phyloP scores from a whole-genome alignment of 2,113 vertebrate species.

The Anhinga rufa region DNA sequence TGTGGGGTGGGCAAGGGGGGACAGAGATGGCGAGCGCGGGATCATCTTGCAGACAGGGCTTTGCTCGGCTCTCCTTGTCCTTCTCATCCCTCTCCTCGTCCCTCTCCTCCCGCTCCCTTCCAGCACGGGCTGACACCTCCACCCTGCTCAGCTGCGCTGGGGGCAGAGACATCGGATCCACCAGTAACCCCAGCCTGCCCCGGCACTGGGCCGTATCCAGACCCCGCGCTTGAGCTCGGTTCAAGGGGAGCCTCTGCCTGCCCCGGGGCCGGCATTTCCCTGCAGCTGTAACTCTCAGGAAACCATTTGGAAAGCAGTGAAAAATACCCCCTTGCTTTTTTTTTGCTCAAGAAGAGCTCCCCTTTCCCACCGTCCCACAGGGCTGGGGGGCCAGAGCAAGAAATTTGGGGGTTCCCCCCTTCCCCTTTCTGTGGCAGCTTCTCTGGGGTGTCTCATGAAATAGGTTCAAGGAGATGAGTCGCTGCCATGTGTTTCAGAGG shows the following conservation, averaged over 20 bases:
- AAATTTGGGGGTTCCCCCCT: background rate
- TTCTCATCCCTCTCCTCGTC: background rate
- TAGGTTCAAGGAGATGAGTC: background rate
- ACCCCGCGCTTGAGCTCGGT: rapidly evolving
- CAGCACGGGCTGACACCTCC: rapidly evolving
- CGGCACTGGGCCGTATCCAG: rapidly evolving
- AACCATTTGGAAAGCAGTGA: background rate
- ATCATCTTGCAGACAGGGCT: rapidly evolving
- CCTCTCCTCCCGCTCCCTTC: background rate
- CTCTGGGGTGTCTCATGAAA: background rate
- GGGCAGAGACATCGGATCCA: background rate
- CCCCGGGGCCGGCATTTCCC: background rate
- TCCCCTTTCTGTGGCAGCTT: rapidly evolving
- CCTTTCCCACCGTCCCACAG: background rate
- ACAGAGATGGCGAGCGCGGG: rapidly evolving
- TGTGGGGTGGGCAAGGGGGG: background rate
- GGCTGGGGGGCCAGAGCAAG: background rate
- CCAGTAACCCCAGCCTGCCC: background rate
- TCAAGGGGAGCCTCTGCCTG: background rate
- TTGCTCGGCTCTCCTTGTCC: background rate
- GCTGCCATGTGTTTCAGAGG: rapidly evolving
- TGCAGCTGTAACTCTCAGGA: background rate
- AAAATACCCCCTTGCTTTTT: rapidly evolving
- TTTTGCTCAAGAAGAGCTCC: background rate
- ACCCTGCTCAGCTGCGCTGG: rapidly evolving